A percentile compares a stretch with the other conserved stretches of the same genome.
phyloP scores from a whole-genome alignment of 1,140 invertebrate genomes.

The Pseudomyrmex flavicornis region DNA sequence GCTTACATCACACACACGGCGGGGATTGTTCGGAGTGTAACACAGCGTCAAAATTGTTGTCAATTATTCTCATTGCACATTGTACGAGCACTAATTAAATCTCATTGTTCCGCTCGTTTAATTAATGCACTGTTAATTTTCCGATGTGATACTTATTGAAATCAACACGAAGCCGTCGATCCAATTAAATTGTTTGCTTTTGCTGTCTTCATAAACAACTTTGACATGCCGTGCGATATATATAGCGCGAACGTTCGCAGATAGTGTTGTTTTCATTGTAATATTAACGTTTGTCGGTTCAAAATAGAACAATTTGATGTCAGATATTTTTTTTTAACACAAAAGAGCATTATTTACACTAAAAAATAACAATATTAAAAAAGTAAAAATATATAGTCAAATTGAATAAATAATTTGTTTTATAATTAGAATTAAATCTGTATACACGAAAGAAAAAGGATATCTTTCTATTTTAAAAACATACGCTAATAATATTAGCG shows the following conservation, averaged over 20 bases:
- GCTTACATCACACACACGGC: not conserved
- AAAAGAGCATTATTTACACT: too few relatives aligned
- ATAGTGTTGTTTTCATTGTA: constrained; percentile 3
- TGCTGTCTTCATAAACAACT: constrained; percentile 23
- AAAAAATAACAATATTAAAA: too few relatives aligned
- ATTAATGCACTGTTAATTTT: constrained; percentile 31
- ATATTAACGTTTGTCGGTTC: not conserved
- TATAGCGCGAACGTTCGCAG: not conserved
- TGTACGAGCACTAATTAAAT: constrained; percentile 12
- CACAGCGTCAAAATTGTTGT: not conserved
- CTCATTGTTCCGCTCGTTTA: constrained; percentile 17
- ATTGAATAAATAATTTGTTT: too few relatives aligned
- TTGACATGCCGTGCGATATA: not conserved
- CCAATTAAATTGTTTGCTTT: constrained; percentile 33
- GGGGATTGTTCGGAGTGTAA: constrained; percentile 6
- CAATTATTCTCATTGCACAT: constrained; percentile 5
- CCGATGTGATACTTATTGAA: constrained; percentile 6
- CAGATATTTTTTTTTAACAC: too few relatives aligned
- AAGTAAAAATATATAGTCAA: too few relatives aligned
- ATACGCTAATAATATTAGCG: too few relatives aligned
- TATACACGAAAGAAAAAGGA: too few relatives aligned
- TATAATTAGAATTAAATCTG: too few relatives aligned
- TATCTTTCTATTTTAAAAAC: too few relatives aligned
- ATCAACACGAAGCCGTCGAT: not conserved
- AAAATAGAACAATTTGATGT: too few relatives aligned